phyloP scores from a whole-genome alignment of 2,888 invertebrate species.

The Dryadula phaetusa region DNA sequence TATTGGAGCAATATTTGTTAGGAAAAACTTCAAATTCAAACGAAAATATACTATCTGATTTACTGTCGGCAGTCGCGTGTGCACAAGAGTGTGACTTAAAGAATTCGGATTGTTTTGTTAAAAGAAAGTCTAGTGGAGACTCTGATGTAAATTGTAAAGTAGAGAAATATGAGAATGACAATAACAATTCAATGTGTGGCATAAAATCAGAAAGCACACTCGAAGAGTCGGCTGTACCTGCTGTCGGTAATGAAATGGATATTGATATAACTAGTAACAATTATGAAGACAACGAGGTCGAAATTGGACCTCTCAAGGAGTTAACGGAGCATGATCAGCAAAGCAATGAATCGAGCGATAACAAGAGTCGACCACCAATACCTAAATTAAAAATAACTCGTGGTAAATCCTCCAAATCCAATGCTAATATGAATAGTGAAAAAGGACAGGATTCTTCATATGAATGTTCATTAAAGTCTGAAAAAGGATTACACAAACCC shows the following conservation, averaged over 20 bases:
- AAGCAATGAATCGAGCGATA: conserved; percentile 60
- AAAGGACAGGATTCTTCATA: conserved; percentile 78
- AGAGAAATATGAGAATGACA: conserved; percentile 61
- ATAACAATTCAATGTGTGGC: conserved; percentile 53
- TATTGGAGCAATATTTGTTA: conserved; percentile 88
- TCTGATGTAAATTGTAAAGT: conserved; percentile 64
- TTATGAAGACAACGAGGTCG: conserved; percentile 75
- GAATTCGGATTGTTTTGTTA: conserved; percentile 72
- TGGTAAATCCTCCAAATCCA: conserved; percentile 64
- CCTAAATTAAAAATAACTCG: conserved; percentile 80
- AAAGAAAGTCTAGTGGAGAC: conserved; percentile 71
- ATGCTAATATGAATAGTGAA: conserved; percentile 64
- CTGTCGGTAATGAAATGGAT: conserved; percentile 81
- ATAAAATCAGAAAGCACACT: conserved; percentile 83
- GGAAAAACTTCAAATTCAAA: conserved; percentile 80
- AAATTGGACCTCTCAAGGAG: conserved; percentile 80
- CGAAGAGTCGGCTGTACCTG: conserved; percentile 79
- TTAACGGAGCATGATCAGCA: conserved; percentile 67
- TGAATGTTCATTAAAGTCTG: conserved; percentile 76
- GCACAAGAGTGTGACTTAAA: conserved; percentile 86
- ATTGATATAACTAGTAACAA: conserved; percentile 74
- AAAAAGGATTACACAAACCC: conserved; percentile 70
- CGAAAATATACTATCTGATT: conserved; percentile 85
- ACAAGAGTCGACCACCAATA: conserved; percentile 71
- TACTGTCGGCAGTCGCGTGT: conserved; percentile 85